Conservation (phyloP, 2,113 vertebrate species). For the Bufo gargarizans region DNA sequence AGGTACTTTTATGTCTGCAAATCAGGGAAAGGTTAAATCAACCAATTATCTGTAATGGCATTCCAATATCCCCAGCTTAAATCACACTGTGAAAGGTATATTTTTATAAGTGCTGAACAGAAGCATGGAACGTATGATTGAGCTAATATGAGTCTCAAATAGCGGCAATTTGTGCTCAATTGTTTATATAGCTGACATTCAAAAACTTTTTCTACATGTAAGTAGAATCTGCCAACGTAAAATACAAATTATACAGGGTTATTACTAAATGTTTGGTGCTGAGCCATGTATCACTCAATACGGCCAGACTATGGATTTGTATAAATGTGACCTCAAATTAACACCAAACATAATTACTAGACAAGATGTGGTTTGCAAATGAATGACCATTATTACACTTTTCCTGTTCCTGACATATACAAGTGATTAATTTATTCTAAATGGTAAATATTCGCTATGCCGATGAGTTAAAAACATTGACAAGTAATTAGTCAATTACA, state of each 20-base stretch:
- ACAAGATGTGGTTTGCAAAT: constrained; percentile 39
- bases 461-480: neutral
- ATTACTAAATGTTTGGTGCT: neutral
- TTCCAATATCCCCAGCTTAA: neutral
- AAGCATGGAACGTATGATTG: constrained; percentile 13
- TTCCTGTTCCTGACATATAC: constrained; percentile 15
- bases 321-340: neutral
- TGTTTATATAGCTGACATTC: neutral
- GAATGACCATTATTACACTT: constrained; percentile 18
- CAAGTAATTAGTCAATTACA: neutral
- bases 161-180: neutral
- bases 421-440: constrained; percentile 25
- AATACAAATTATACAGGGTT: neutral
- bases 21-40: constrained; percentile 19
- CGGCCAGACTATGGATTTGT: neutral
- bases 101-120: constrained; percentile 37
- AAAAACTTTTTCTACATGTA: neutral
- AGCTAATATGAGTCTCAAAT: constrained; percentile 10
- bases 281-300: neutral
- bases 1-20: neutral
- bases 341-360: constrained; percentile 21
- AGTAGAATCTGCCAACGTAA: neutral
- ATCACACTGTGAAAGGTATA: constrained; percentile 32
- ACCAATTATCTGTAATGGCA: constrained; percentile 36
- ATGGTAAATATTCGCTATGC: constrained; percentile 39